phyloP scores from a whole-genome alignment of 2,113 vertebrate species.

The Taurulus bubalis region DNA sequence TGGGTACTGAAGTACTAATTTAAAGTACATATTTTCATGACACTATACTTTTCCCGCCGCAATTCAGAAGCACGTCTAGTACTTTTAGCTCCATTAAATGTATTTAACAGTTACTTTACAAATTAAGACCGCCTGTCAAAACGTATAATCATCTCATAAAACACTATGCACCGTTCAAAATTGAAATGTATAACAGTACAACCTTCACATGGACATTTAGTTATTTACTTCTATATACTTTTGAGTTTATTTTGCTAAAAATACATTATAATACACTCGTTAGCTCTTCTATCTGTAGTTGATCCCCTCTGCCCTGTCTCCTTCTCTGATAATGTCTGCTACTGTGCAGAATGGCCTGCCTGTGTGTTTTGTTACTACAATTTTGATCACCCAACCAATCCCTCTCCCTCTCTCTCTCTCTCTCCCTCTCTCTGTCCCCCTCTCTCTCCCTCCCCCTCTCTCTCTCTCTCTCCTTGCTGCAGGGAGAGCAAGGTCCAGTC shows the following conservation, averaged over 20 bases:
- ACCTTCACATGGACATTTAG: neutral
- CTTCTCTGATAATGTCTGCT: slow-evolving; percentile 16
- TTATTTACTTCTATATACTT: neutral
- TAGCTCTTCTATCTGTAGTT: neutral
- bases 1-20: neutral
- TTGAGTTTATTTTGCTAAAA: neutral
- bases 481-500: slow-evolving; percentile 91
- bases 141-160: neutral
- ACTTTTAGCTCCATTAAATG: neutral
- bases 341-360: slow-evolving; percentile 39
- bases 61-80: neutral
- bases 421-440: slow-evolving; percentile 21
- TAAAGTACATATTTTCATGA: neutral
- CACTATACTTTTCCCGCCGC: neutral
- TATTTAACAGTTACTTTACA: neutral
- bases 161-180: neutral
- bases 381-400: slow-evolving; percentile 40
- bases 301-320: slow-evolving; percentile 18
- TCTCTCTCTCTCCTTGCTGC: slow-evolving; percentile 40
- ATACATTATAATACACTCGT: too few relatives aligned
- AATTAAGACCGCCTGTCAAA: neutral
- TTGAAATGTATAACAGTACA: neutral
- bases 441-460: slow-evolving; percentile 14
- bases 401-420: slow-evolving; percentile 18
- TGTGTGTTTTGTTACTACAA: slow-evolving; percentile 57